Evolutionary conservation across 1,140 invertebrate genomes (phyloP).

Genomic region (Lordiphosa clarofinis): DNA sequence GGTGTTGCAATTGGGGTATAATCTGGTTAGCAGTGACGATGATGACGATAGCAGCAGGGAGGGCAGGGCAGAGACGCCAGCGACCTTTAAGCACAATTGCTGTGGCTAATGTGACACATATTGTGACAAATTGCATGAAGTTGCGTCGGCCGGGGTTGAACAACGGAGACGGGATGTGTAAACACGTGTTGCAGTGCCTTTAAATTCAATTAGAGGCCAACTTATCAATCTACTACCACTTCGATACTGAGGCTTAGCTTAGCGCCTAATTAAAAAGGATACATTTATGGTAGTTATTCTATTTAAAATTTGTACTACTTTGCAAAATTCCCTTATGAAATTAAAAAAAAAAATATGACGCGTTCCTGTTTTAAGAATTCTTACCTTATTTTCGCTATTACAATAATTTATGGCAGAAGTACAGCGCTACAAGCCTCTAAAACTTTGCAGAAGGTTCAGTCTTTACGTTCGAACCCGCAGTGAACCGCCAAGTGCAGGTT

Average conservation of each 20-base stretch:
- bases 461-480: too few relatives aligned
- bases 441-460: too few relatives aligned
- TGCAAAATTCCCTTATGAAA: too few relatives aligned
- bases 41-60: conserved; percentile 31
- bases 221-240: conserved; percentile 7
- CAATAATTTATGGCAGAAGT: too few relatives aligned
- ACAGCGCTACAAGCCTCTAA: too few relatives aligned
- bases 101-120: conserved; percentile 80
- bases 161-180: conserved; percentile 30
- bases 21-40: conserved; percentile 67
- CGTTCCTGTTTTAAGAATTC: too few relatives aligned
- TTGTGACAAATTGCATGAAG: conserved; percentile 79
- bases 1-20: conserved; percentile 72
- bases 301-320: too few relatives aligned
- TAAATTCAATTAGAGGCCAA: conserved; percentile 37
- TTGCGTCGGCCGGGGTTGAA: conserved; percentile 16
- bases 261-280: too few relatives aligned
- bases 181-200: conserved; percentile 58
- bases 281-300: too few relatives aligned
- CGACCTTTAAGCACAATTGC: conserved; percentile 75
- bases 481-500: too few relatives aligned
- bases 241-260: not conserved
- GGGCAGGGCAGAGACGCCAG: conserved; percentile 20
- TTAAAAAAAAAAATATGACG: too few relatives aligned
- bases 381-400: too few relatives aligned